Evolutionary conservation across 2,888 invertebrate species (phyloP).

Genomic region (Synanthedon formicaeformis): DNA sequence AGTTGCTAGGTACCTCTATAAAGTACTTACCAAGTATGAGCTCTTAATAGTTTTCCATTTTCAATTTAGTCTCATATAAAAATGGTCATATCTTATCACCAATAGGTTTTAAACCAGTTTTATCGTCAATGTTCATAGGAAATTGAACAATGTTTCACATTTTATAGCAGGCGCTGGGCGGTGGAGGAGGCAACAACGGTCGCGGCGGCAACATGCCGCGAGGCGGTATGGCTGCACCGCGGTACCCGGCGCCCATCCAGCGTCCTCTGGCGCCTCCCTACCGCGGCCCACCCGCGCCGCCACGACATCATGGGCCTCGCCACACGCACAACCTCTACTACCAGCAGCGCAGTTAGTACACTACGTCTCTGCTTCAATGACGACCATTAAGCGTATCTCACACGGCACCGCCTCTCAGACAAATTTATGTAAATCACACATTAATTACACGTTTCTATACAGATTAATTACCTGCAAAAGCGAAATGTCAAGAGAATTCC

Average conservation of each 20-base stretch:
- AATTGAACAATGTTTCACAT: neutral
- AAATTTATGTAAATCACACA: neutral
- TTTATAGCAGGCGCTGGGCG: conserved; percentile 33
- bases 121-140: too few relatives aligned
- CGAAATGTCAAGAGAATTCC: too few relatives aligned
- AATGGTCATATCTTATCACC: too few relatives aligned
- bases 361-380: conserved; percentile 6
- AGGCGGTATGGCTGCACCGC: conserved; percentile 45
- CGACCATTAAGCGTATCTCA: neutral
- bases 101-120: too few relatives aligned
- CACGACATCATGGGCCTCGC: conserved; percentile 16
- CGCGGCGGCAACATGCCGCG: conserved; percentile 26
- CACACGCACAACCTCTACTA: conserved; percentile 49
- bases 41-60: too few relatives aligned
- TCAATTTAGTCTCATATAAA: too few relatives aligned
- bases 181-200: conserved; percentile 34
- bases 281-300: conserved; percentile 41
- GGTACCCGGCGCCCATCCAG: conserved; percentile 70
- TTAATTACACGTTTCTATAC: neutral
- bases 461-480: too few relatives aligned
- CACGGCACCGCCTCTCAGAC: too few relatives aligned
- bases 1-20: too few relatives aligned
- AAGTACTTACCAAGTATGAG: too few relatives aligned
- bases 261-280: conserved; percentile 58
- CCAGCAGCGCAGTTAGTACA: conserved; percentile 59